Conservation (phyloP, 64 coral and sea anemone genomes). For the Stichodactyla mertensii region DNA sequence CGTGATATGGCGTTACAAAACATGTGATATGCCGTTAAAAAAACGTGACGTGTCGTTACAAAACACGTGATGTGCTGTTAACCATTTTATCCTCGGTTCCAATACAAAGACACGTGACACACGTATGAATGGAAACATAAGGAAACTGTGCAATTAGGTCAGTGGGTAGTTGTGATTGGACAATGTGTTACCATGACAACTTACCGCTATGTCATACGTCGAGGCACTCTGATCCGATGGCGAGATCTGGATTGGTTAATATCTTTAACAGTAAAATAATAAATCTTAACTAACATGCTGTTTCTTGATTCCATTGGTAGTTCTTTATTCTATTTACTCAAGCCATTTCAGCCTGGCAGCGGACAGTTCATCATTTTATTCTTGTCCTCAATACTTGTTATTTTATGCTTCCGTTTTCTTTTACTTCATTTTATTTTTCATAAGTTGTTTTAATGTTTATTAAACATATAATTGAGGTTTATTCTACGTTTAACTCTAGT, state of each 20-base stretch:
- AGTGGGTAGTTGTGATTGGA: background rate
- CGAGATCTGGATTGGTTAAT: conserved; percentile 96
- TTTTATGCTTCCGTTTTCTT: background rate
- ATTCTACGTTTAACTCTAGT: background rate
- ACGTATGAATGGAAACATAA: background rate
- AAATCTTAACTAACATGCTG: background rate
- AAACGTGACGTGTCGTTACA: background rate
- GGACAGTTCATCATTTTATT: background rate
- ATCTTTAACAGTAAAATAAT: conserved; percentile 96
- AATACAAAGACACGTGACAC: too few species aligned
- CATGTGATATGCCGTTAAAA: background rate
- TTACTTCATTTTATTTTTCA: background rate
- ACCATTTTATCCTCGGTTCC: too few species aligned
- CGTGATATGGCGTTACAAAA: background rate
- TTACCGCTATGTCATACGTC: conserved; percentile 89
- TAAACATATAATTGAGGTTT: background rate
- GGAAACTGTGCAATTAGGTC: background rate
- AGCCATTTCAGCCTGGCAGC: background rate
- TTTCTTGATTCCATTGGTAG: background rate
- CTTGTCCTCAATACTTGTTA: background rate
- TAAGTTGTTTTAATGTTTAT: background rate
- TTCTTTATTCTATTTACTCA: background rate
- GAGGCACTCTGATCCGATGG: conserved; percentile 91
- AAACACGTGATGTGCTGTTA: too few species aligned
- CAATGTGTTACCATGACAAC: conserved; percentile 27